phyloP scores from a whole-genome alignment of 2,797 vertebrate genomes.

The Pseudomugil gertrudae region DNA sequence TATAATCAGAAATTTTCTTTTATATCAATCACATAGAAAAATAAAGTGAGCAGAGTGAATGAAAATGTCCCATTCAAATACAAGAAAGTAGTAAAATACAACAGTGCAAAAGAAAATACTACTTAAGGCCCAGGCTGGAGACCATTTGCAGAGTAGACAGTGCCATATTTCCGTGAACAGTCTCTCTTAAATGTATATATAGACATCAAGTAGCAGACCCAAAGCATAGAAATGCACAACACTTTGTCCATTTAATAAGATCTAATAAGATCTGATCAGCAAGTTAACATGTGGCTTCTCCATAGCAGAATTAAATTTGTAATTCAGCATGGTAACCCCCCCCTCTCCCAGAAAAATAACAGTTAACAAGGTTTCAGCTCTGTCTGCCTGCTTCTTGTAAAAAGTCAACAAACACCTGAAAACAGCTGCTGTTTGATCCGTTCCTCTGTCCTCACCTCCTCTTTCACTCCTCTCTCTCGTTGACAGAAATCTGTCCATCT shows the following conservation, averaged over 20 bases:
- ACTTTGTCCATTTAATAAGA: slow-evolving; percentile 17
- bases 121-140: slow-evolving; percentile 52
- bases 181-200: slow-evolving; percentile 27
- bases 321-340: slow-evolving; percentile 10
- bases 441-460: slow-evolving; percentile 61
- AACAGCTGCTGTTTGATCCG: slow-evolving; percentile 74
- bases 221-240: slow-evolving; percentile 56
- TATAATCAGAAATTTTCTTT: slow-evolving; percentile 24
- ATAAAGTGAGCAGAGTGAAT: slow-evolving; percentile 45
- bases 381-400: slow-evolving; percentile 1
- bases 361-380: slow-evolving; percentile 12
- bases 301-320: slow-evolving; percentile 12
- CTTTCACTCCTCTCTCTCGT: slow-evolving; percentile 43
- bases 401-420: slow-evolving; percentile 80
- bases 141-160: slow-evolving; percentile 27
- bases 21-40: slow-evolving; percentile 52
- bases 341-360: too few species aligned
- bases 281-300: slow-evolving; percentile 26
- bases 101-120: slow-evolving; percentile 33
- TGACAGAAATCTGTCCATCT: slow-evolving; percentile 72
- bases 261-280: slow-evolving; percentile 24
- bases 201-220: slow-evolving; percentile 48
- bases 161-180: slow-evolving; percentile 18
- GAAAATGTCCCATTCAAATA: slow-evolving; percentile 33
- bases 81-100: slow-evolving; percentile 49